Percentiles rank a stretch among this genome's conserved stretches.
phyloP scores from a whole-genome alignment of 2,888 invertebrate genomes.

The Cerceris rybyensis region DNA sequence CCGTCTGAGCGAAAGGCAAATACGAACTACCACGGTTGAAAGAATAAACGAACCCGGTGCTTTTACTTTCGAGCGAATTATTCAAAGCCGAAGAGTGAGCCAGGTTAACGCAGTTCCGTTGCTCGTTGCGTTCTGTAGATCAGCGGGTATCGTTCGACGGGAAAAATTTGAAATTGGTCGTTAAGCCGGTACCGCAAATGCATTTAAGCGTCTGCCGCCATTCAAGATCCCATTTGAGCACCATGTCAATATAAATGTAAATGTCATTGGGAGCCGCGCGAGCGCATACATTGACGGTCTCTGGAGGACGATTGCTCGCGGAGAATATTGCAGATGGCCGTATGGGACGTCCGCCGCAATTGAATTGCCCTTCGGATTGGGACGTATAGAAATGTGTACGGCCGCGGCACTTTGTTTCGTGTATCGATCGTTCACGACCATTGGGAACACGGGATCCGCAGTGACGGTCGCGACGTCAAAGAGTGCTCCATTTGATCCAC shows the following conservation, averaged over 20 bases:
- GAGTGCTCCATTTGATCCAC: constrained; percentile 60
- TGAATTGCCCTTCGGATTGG: constrained; percentile 75
- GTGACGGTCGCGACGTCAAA: constrained; percentile 54
- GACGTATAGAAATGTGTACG: constrained; percentile 71
- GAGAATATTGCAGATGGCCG: constrained; percentile 76
- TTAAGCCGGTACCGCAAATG: constrained; percentile 69
- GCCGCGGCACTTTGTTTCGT: constrained; percentile 67
- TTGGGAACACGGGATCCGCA: constrained; percentile 50
- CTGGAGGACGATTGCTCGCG: constrained; percentile 72
- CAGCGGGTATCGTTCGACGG: constrained; percentile 12
- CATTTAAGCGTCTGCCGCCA: constrained; percentile 67
- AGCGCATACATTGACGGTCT: constrained; percentile 71
- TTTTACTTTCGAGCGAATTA: not conserved
- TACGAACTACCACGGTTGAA: no score
- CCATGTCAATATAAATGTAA: constrained; percentile 80
- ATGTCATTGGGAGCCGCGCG: constrained; percentile 74
- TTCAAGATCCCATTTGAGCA: constrained; percentile 73
- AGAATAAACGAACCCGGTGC: not conserved
- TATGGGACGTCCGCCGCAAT: constrained; percentile 74
- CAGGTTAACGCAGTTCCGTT: not conserved
- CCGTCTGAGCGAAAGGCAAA: no score
- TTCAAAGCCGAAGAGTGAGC: not conserved
- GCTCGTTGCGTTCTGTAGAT: constrained; percentile 19
- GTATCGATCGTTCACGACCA: constrained; percentile 68
- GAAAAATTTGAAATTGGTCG: constrained; percentile 67